Percentiles rank a stretch among this genome's conserved stretches.
phyloP scores from a whole-genome alignment of 2,888 invertebrate genomes.

The Agriotes lineatus region DNA sequence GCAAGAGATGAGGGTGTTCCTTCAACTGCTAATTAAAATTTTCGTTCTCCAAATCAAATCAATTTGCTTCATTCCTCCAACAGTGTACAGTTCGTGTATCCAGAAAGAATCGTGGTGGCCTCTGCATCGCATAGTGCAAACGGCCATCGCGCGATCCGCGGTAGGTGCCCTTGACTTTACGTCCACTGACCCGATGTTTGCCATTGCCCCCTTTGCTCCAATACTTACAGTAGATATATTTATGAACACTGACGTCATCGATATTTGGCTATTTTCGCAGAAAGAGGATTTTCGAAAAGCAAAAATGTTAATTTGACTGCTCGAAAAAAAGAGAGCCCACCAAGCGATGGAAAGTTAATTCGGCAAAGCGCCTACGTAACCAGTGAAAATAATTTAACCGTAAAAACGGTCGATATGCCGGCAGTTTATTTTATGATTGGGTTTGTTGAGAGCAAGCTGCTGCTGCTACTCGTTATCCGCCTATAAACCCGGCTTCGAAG shows the following conservation, averaged over 20 bases:
- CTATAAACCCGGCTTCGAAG: constrained; percentile 26
- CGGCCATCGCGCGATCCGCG: constrained; percentile 57
- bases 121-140: constrained; percentile 56
- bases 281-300: background rate
- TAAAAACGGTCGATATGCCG: background rate
- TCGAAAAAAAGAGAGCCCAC: too few relatives aligned
- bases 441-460: constrained; percentile 27
- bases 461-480: constrained; percentile 18
- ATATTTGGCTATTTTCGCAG: background rate
- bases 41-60: too few relatives aligned
- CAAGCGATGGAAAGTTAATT: too few relatives aligned
- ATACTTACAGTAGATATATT: constrained; percentile 32
- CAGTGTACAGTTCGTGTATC: background rate
- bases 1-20: too few relatives aligned
- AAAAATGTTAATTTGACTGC: background rate
- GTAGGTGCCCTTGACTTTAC: constrained; percentile 65
- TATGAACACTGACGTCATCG: constrained; percentile 17
- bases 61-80: too few relatives aligned
- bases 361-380: too few relatives aligned
- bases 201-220: constrained; percentile 46
- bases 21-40: too few relatives aligned
- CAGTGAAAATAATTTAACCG: background rate
- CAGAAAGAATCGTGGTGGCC: constrained; percentile 39
- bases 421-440: constrained; percentile 21
- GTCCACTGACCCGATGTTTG: constrained; percentile 65